Conservation (phyloP, 2,797 vertebrate genomes). For the Cirrhinus molitorella region DNA sequence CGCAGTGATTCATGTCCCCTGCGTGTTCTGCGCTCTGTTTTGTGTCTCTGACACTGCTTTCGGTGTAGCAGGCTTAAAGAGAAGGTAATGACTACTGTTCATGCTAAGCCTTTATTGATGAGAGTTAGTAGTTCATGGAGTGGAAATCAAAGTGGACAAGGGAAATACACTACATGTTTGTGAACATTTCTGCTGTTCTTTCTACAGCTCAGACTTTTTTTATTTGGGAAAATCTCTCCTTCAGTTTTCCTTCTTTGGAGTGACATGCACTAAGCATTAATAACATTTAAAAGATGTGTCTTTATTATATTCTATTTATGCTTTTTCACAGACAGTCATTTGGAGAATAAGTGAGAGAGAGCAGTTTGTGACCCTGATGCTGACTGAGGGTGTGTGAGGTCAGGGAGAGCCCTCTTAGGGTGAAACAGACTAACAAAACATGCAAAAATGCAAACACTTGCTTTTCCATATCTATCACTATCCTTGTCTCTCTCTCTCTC, state of each 20-base stretch:
- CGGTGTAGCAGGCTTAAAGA: slow-evolving; percentile 46
- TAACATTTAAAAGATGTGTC: neutral
- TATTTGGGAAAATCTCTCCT: neutral
- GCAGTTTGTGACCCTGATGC: slow-evolving; percentile 3
- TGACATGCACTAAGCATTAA: neutral
- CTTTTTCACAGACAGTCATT: slow-evolving; percentile 1
- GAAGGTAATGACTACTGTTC: slow-evolving; percentile 46
- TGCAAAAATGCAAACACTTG: slow-evolving; percentile 30
- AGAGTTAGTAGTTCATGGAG: slow-evolving; percentile 9
- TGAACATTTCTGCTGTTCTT: neutral
- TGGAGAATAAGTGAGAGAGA: neutral
- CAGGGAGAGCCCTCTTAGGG: slow-evolving; percentile 20
- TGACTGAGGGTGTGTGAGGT: slow-evolving; percentile 32
- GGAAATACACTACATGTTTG: neutral
- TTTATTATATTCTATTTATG: neutral
- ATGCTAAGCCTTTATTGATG: slow-evolving; percentile 47
- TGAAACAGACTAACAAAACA: slow-evolving; percentile 17
- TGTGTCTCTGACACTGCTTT: slow-evolving; percentile 72
- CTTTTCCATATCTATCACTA: neutral
- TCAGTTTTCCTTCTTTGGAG: neutral
- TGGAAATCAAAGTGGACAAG: slow-evolving; percentile 13
- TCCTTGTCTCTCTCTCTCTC: neutral
- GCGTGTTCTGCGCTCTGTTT: slow-evolving; percentile 68
- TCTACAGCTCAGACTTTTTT: neutral
- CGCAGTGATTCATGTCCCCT: slow-evolving; percentile 65